Evolutionary conservation across 1,140 invertebrate species (phyloP).

Genomic region (Colletes latitarsis): DNA sequence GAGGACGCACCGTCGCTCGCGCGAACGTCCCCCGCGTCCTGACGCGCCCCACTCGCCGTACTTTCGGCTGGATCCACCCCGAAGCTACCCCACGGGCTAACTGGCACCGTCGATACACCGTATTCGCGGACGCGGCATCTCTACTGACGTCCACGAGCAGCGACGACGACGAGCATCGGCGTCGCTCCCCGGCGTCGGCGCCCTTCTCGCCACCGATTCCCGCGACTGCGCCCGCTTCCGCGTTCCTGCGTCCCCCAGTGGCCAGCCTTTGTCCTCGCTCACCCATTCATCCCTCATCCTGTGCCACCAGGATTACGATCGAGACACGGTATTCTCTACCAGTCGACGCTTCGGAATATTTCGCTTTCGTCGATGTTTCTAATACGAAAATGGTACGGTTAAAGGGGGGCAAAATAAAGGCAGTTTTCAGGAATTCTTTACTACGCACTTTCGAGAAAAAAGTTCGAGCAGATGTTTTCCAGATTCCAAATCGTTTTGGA

Average conservation of each 20-base stretch:
- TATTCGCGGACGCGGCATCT: slow-evolving; percentile 41
- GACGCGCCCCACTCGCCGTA: slow-evolving; percentile 18
- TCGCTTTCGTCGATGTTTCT: no score
- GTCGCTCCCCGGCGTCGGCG: slow-evolving; percentile 30
- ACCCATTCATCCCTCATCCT: slow-evolving; percentile 15
- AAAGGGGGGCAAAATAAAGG: no score
- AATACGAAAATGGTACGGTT: no score
- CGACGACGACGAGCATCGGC: not conserved
- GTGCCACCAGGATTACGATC: slow-evolving; percentile 23
- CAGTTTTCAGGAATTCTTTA: no score
- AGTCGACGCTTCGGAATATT: not conserved
- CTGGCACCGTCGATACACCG: slow-evolving; percentile 8
- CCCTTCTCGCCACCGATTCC: not conserved
- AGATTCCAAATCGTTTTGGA: no score
- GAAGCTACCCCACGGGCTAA: slow-evolving; percentile 35
- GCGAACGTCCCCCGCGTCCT: slow-evolving; percentile 14
- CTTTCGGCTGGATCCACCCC: slow-evolving; percentile 48
- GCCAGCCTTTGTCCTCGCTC: slow-evolving; percentile 40
- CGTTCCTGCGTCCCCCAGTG: slow-evolving; percentile 37
- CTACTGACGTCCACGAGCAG: slow-evolving; percentile 38
- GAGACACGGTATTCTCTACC: not conserved
- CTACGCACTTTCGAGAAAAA: no score
- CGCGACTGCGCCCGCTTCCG: slow-evolving; percentile 43
- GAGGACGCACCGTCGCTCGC: slow-evolving; percentile 16
- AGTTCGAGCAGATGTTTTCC: no score